Evolutionary conservation across 1,140 invertebrate species (phyloP).

Genomic region (Lysiphlebus fabarum): DNA sequence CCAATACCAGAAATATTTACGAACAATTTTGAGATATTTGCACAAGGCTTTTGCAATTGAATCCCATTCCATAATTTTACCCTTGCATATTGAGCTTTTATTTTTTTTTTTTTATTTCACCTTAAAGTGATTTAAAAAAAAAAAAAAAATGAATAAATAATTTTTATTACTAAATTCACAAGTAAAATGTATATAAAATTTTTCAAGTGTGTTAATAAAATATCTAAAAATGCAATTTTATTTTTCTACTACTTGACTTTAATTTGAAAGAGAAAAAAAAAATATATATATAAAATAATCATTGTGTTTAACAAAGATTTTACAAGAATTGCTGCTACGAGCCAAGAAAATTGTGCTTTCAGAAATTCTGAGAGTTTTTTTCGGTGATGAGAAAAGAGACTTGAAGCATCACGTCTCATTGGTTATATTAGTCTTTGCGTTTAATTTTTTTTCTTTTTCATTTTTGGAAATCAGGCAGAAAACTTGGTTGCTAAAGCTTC

Average conservation of each 20-base stretch:
- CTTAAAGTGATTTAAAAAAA: neutral
- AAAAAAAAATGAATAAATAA: neutral
- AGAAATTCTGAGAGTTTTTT: too few relatives aligned
- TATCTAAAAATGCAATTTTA: neutral
- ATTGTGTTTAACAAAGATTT: neutral
- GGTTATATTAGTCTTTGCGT: neutral
- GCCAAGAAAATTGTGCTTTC: too few relatives aligned
- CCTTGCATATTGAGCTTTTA: neutral
- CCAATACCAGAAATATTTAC: slow-evolving; percentile 39
- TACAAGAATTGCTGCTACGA: neutral
- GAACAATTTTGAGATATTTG: slow-evolving; percentile 39
- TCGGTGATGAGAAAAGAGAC: too few relatives aligned
- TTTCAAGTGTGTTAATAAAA: neutral
- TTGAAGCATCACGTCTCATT: too few relatives aligned
- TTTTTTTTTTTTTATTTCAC: neutral
- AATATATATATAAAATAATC: too few relatives aligned
- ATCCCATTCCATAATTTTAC: slow-evolving; percentile 11
- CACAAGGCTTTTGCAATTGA: slow-evolving; percentile 19
- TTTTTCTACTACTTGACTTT: slow-evolving; percentile 6
- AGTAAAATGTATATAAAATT: neutral
- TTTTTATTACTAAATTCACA: neutral
- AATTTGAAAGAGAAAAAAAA: neutral
- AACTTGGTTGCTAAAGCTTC: slow-evolving; percentile 18
- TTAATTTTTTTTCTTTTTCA: slow-evolving; percentile 1
- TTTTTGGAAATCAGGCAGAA: slow-evolving; percentile 1